A percentile compares a stretch with the other conserved stretches of the same genome.
Conservation (phyloP, 2,888 invertebrate genomes). For the Germaria angustata region DNA sequence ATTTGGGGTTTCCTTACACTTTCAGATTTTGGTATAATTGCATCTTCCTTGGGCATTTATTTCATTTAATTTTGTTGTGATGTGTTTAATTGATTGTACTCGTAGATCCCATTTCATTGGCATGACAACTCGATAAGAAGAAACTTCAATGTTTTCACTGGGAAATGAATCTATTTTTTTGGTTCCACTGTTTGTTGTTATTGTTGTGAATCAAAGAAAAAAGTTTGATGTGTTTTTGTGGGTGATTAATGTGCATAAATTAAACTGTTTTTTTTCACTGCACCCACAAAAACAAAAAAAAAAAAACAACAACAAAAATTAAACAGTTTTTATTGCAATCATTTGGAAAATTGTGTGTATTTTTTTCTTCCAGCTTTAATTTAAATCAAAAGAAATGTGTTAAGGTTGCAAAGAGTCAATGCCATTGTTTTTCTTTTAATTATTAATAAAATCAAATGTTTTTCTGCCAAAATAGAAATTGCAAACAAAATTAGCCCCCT, state of each 20-base stretch:
- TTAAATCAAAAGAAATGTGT: slow-evolving; percentile 61
- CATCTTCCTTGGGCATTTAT: too few relatives aligned
- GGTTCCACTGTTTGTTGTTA: background rate
- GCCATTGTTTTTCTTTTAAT: slow-evolving; percentile 4
- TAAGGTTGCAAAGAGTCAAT: slow-evolving; percentile 52
- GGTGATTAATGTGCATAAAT: slow-evolving; percentile 27
- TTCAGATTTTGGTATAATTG: too few relatives aligned
- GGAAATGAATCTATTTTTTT: too few relatives aligned
- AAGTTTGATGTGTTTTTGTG: slow-evolving; percentile 17
- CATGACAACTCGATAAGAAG: too few relatives aligned
- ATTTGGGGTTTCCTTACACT: too few relatives aligned
- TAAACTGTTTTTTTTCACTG: background rate
- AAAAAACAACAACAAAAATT: too few relatives aligned
- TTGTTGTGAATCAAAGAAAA: background rate
- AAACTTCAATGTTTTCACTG: too few relatives aligned
- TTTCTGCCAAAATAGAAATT: slow-evolving; percentile 27
- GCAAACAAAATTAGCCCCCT: slow-evolving; percentile 16
- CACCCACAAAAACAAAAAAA: too few relatives aligned
- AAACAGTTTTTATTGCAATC: slow-evolving; percentile 11
- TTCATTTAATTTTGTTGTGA: too few relatives aligned
- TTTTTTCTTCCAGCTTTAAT: background rate
- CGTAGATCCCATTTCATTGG: too few relatives aligned
- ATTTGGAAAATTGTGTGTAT: background rate
- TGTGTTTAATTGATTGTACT: too few relatives aligned
- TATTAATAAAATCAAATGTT: slow-evolving; percentile 12